These are phyloP conservation scores for Drosophila fungiperda DNA, from an alignment of 2,888 invertebrate species.

Conservation along the genomic window DNA sequence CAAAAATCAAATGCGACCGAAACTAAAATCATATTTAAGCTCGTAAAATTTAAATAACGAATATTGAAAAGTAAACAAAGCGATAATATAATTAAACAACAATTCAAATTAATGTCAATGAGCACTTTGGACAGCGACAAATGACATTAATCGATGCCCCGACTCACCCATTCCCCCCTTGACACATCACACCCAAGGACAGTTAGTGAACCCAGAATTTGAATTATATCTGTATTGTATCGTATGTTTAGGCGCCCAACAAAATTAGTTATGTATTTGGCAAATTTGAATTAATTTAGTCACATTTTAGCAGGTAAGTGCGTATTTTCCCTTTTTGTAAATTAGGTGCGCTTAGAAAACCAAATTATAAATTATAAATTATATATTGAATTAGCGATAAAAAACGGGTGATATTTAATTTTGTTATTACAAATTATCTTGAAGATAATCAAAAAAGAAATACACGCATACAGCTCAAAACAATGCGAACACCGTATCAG, in stretches of 20 bases:
- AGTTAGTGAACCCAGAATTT: slow-evolving; percentile 20
- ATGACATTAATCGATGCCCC: slow-evolving; percentile 25
- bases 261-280: slow-evolving; percentile 45
- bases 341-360: slow-evolving; percentile 40
- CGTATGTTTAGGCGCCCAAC: slow-evolving; percentile 23
- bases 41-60: slow-evolving; percentile 37
- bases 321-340: slow-evolving; percentile 41
- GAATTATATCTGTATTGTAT: slow-evolving; percentile 11
- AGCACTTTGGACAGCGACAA: slow-evolving; percentile 41
- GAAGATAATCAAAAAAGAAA: slow-evolving; percentile 28
- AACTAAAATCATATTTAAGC: slow-evolving; percentile 54
- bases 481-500: slow-evolving; percentile 18
- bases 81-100: slow-evolving; percentile 50
- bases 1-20: slow-evolving; percentile 25
- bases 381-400: slow-evolving; percentile 66
- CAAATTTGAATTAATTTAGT: slow-evolving; percentile 47
- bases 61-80: slow-evolving; percentile 39
- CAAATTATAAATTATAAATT: slow-evolving; percentile 29
- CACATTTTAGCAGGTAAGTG: slow-evolving; percentile 67
- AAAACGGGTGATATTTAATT: slow-evolving; percentile 75
- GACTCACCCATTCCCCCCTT: neutral
- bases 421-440: slow-evolving; percentile 58
- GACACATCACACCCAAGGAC: neutral
- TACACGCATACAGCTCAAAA: slow-evolving; percentile 4
- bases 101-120: slow-evolving; percentile 46